A percentile compares a stretch with the other conserved stretches of the same genome.
Evolutionary conservation across 2,113 vertebrate genomes (phyloP).

Genomic region (Labrus mixtus): DNA sequence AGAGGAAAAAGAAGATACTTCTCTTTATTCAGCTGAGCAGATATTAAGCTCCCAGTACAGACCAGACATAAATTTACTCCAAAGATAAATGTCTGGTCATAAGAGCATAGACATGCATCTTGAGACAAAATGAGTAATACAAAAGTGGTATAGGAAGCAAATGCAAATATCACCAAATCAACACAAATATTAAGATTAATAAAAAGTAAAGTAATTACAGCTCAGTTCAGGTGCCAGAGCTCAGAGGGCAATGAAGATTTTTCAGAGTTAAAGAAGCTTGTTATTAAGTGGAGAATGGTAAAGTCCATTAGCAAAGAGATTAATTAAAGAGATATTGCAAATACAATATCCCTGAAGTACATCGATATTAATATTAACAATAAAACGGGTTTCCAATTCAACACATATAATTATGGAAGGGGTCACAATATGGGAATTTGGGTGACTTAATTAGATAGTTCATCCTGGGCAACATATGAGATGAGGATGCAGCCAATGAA

Average conservation of each 20-base stretch:
- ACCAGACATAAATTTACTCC: background rate
- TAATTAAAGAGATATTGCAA: slow-evolving; percentile 54
- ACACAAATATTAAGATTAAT: slow-evolving; percentile 23
- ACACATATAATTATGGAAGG: background rate
- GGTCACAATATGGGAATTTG: slow-evolving; percentile 28
- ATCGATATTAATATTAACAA: slow-evolving; percentile 39
- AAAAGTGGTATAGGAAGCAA: background rate
- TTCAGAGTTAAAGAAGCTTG: slow-evolving; percentile 27
- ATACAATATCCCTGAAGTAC: slow-evolving; percentile 32
- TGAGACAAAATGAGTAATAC: background rate
- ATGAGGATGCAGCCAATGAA: slow-evolving; percentile 8
- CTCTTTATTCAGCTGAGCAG: slow-evolving; percentile 7
- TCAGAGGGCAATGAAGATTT: slow-evolving; percentile 21
- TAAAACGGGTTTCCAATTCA: background rate
- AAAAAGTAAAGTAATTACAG: slow-evolving; percentile 34
- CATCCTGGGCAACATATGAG: slow-evolving; percentile 19
- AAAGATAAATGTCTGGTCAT: slow-evolving; percentile 12
- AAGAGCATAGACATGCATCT: background rate
- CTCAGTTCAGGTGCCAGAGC: slow-evolving; percentile 7
- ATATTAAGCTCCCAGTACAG: background rate
- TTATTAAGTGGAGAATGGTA: slow-evolving; percentile 23
- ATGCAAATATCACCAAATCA: slow-evolving; percentile 4
- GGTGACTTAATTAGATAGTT: slow-evolving; percentile 39
- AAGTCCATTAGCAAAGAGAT: slow-evolving; percentile 37
- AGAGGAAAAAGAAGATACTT: background rate